Percentiles rank a stretch among this genome's conserved stretches.
Conservation (phyloP, 1,140 invertebrate genomes). For the Nixonia krombeini region DNA sequence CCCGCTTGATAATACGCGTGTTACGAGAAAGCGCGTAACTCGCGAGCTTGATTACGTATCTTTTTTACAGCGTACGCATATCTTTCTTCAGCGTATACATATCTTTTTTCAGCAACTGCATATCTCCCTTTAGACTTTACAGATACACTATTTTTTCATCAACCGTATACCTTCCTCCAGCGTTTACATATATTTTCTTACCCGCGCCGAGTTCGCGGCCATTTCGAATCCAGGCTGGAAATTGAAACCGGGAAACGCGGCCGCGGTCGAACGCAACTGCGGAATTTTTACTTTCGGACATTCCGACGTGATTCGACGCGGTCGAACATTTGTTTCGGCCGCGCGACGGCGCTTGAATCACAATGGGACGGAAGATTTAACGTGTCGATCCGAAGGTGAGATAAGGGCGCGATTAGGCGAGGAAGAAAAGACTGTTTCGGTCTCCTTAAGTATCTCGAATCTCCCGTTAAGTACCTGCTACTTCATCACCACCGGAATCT, state of each 20-base stretch:
- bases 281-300: conserved; percentile 14
- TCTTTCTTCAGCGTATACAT: no score
- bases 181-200: no score
- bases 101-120: no score
- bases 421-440: conserved; percentile 17
- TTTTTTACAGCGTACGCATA: no score
- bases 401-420: conserved; percentile 18
- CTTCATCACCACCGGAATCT: conserved; percentile 6
- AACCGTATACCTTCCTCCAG: no score
- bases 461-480: conserved; percentile 10
- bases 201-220: no score
- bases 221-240: no score
- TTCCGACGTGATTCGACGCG: conserved; percentile 24
- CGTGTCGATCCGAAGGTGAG: conserved; percentile 12
- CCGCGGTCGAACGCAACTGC: conserved; percentile 9
- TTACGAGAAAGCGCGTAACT: no score
- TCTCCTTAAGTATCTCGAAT: conserved; percentile 8
- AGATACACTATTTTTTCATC: no score
- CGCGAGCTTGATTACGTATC: no score
- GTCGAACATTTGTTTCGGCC: conserved; percentile 6
- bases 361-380: conserved; percentile 25
- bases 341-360: conserved; percentile 8
- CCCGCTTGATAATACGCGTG: no score
- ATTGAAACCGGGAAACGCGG: conserved; percentile 1
- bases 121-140: no score